Base-by-base conservation (phyloP, 2,113 vertebrate genomes). In the Casuarius casuarius region DNA sequence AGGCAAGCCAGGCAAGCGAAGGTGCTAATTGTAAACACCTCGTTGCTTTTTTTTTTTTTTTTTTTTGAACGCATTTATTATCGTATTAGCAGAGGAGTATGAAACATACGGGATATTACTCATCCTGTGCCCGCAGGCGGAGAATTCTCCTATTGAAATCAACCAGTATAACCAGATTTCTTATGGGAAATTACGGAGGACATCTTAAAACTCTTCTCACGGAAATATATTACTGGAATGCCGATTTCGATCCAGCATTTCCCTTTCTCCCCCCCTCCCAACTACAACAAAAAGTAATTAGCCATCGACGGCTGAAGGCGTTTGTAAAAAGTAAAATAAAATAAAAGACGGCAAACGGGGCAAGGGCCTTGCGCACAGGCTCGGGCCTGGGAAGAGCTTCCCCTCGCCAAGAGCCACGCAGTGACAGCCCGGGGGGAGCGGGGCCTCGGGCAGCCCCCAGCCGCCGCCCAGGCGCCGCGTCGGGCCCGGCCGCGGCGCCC, bases 121-220 rank as follows among this genome's bases (percentile, higher is more conserved):
- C 96, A 98, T 93, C 95, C 58, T 38, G n/a, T 97, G 96, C 97
- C 97, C 97, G 89, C 52, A 96, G 98, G 98, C 97, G 96, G 97
- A 97, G 95, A 98, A 98, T 98, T 98, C 97, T 97, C 94, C 97
- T 97, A 91, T 97, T 94, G 97, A 98, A 97, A 98, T 98, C 84
- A 96, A 97, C 97, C 97, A 97, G 97, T 96, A 97, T 96, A 97
- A 97, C 98, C 96, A 98, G 97, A 98, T 98, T 98, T 98, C 97
- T 97, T 98, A 96, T 93, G 97, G 97, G 98, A 98, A 98, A 98
- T 98, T 95, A 97, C 71, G 94, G 89, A 92, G 92, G 92, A 94
- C 65, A 92, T 96, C 96, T 97, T 96, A 90, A 97, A 96, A 97
- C 87, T 95, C 91, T 95, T 97, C 97, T 96, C 84, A 88, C 86